phyloP scores from a whole-genome alignment of 2,888 invertebrate species.

The Pyrochroa serraticornis region DNA sequence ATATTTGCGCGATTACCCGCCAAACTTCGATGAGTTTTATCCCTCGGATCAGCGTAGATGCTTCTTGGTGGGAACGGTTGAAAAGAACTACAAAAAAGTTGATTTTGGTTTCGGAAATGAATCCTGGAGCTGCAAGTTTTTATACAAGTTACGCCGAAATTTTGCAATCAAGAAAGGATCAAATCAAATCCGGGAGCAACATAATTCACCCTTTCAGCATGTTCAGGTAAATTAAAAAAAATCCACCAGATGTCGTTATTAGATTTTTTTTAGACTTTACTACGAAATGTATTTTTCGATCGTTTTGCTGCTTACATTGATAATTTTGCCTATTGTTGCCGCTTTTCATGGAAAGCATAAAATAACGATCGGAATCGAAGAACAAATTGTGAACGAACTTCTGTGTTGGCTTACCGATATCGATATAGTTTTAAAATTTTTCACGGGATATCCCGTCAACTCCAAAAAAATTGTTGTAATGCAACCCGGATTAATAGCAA shows the following conservation, averaged over 20 bases:
- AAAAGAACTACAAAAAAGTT: background rate
- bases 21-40: no score
- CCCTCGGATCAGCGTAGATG: constrained; percentile 3
- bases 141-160: constrained; percentile 33
- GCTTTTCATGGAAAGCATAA: background rate
- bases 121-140: background rate
- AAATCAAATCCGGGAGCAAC: constrained; percentile 13
- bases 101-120: constrained; percentile 3
- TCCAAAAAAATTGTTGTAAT: no score
- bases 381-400: no score
- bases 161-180: constrained; percentile 28
- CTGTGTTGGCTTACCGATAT: no score
- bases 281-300: constrained; percentile 29
- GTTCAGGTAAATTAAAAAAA: no score
- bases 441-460: no score
- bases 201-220: constrained; percentile 38
- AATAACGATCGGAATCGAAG: no score
- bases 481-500: no score
- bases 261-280: constrained; percentile 1
- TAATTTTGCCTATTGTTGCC: background rate
- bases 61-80: background rate
- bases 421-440: no score
- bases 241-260: no score
- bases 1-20: no score
- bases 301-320: constrained; percentile 13